Evolutionary conservation across 2,113 vertebrate species (phyloP).

Genomic region (Nicator chloris): DNA sequence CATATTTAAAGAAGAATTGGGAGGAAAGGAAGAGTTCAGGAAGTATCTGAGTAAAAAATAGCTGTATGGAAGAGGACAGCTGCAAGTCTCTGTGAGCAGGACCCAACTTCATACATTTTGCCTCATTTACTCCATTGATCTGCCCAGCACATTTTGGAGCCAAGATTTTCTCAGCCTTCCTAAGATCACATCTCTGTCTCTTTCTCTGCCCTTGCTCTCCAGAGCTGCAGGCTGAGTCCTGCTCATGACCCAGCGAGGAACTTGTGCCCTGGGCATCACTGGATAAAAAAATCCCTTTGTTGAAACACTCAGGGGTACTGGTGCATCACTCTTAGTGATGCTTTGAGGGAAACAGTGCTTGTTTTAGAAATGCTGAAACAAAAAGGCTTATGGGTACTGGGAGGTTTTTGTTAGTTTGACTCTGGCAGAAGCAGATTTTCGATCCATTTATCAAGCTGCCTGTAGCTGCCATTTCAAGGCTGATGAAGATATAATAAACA

Average conservation of each 20-base stretch:
- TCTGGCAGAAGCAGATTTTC: slow-evolving; percentile 5
- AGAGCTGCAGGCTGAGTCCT: neutral
- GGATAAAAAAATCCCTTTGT: neutral
- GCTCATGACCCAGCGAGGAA: neutral
- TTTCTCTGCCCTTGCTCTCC: neutral
- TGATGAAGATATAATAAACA: neutral
- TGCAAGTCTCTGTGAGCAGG: neutral
- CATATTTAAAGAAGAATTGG: neutral
- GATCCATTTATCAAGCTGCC: slow-evolving; percentile 35
- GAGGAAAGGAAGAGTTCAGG: neutral
- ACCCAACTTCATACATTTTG: neutral
- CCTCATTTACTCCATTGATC: neutral
- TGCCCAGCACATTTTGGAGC: neutral
- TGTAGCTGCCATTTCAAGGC: slow-evolving; percentile 32
- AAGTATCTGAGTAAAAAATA: neutral
- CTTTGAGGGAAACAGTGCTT: neutral
- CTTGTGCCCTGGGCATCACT: neutral
- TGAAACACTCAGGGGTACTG: neutral
- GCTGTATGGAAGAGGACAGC: neutral
- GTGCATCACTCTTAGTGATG: neutral
- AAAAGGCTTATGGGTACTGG: neutral
- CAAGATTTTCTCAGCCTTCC: neutral
- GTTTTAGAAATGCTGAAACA: neutral
- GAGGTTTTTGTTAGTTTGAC: neutral
- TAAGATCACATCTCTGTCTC: neutral